Base-by-base conservation (phyloP, 2,888 invertebrate genomes). In the Pheosia tremula region DNA sequence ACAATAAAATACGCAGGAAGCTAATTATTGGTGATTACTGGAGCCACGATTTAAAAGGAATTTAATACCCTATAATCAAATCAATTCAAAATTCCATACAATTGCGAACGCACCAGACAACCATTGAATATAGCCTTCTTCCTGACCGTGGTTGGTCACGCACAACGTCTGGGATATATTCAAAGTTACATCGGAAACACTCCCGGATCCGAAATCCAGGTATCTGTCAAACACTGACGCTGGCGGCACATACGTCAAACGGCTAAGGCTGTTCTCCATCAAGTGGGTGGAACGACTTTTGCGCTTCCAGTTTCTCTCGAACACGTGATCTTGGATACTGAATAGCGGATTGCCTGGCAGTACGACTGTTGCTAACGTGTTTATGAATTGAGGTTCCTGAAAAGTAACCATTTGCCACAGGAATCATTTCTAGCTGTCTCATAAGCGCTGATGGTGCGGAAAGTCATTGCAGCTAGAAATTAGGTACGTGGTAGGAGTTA, bases 111-210 rank as follows among this genome's bases (percentile, higher is more conserved):
- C 38, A 92, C 94, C 94, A 87, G 90, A 82, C 64, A 90, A 73
- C 94, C 94, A 94, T 59, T 89, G 88, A 57, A 93, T 87, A 61
- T 83, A 88, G 0, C 90, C 91, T 24, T 92, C 91, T 38, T 83
- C 81, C n/a, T 79, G 77, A 56, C 85, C 84, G 69, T 94, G 93
- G 74, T 94, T 94, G 3, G 92, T 93, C 0, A 94, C 88, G 62
- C 90, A 89, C 56, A 94, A 67, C 10, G 89, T 91, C 69, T 93
- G 91, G 2, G 93, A 91, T 74, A 93, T 90, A 69, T 93, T 94
- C 65, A 80, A 77, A 0, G 90, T 90, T 0, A 88, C 66, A 63
- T 93, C 87, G 0, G 58, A 64, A 9, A 85, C 81, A 71, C 88
- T 89, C 50, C 93, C 94, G 38, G 78, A 86, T 2, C 89, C 90